A percentile compares a stretch with the other conserved stretches of the same genome.
These are phyloP conservation scores for Tricholauxania praeusta DNA, from an alignment of 2,888 invertebrate species.

Conservation along the genomic window DNA sequence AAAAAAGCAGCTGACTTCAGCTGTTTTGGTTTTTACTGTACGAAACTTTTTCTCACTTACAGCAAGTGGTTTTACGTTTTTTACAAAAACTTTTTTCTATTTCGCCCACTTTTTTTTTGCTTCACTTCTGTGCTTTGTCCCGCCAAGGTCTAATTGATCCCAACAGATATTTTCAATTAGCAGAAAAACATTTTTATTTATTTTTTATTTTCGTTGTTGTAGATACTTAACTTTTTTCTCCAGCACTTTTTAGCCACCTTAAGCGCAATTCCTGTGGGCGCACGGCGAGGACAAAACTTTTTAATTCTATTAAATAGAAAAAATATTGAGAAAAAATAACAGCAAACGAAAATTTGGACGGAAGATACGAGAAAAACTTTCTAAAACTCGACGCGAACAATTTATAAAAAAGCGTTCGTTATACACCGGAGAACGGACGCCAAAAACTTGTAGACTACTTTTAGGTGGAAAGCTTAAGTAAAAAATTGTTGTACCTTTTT, in stretches of 20 bases:
- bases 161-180: slow-evolving; percentile 68
- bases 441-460: slow-evolving; percentile 34
- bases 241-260: slow-evolving; percentile 57
- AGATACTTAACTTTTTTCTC: slow-evolving; percentile 29
- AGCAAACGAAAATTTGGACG: slow-evolving; percentile 27
- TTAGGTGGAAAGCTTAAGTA: slow-evolving; percentile 15
- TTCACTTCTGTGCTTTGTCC: slow-evolving; percentile 30
- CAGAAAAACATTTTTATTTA: slow-evolving; percentile 62
- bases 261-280: slow-evolving; percentile 59
- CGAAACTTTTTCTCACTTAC: slow-evolving; percentile 39
- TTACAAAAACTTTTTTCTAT: slow-evolving; percentile 44
- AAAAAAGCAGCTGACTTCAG: slow-evolving; percentile 56
- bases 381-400: slow-evolving; percentile 35
- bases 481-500: slow-evolving; percentile 3
- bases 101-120: slow-evolving; percentile 3
- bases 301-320: slow-evolving; percentile 62
- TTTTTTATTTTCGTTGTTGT: slow-evolving; percentile 47
- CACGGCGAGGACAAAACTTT: slow-evolving; percentile 57
- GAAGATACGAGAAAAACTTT: slow-evolving; percentile 45
- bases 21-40: slow-evolving; percentile 34
- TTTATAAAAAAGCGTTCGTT: slow-evolving; percentile 27
- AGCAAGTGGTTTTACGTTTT: slow-evolving; percentile 43
- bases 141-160: slow-evolving; percentile 64
- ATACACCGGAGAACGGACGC: slow-evolving; percentile 39
- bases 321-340: slow-evolving; percentile 46